Conservation (phyloP, 2,797 vertebrate species). For the Hyperoplus lanceolatus region DNA sequence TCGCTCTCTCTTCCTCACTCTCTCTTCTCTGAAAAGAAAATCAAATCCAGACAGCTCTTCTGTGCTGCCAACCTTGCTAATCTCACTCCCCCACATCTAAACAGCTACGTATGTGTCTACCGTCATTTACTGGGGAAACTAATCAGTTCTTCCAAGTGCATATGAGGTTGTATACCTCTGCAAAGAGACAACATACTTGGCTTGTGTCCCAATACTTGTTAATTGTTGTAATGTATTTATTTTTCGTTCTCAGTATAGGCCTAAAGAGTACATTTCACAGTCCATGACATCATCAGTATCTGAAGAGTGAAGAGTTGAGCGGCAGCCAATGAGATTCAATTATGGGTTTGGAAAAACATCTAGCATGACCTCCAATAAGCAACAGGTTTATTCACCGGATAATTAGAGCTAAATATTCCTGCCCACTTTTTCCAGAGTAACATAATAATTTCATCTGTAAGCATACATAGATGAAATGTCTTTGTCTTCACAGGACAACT, state of each 20-base stretch:
- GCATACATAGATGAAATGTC: conserved; percentile 12
- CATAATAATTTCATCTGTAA: conserved; percentile 40
- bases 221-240: not conserved
- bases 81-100: conserved; percentile 33
- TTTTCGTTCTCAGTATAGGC: not conserved
- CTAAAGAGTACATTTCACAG: not conserved
- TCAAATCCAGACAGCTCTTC: conserved; percentile 54
- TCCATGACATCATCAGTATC: not conserved
- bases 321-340: conserved; percentile 1
- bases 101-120: not conserved
- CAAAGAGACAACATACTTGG: not conserved
- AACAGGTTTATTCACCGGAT: conserved; percentile 8
- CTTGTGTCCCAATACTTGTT: not conserved
- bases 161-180: not conserved
- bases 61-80: conserved; percentile 21
- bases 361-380: conserved; percentile 13
- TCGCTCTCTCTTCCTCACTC: too few relatives aligned
- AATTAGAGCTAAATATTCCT: conserved; percentile 34
- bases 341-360: not conserved
- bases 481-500: conserved; percentile 18
- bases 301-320: not conserved
- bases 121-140: not conserved
- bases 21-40: conserved; percentile 49
- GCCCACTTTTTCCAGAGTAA: conserved; percentile 14
- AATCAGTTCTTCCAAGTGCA: not conserved